Percentiles rank a stretch among this genome's conserved stretches.
Evolutionary conservation across 2,113 vertebrate species (phyloP).

Genomic region (Taxidea taxus): DNA sequence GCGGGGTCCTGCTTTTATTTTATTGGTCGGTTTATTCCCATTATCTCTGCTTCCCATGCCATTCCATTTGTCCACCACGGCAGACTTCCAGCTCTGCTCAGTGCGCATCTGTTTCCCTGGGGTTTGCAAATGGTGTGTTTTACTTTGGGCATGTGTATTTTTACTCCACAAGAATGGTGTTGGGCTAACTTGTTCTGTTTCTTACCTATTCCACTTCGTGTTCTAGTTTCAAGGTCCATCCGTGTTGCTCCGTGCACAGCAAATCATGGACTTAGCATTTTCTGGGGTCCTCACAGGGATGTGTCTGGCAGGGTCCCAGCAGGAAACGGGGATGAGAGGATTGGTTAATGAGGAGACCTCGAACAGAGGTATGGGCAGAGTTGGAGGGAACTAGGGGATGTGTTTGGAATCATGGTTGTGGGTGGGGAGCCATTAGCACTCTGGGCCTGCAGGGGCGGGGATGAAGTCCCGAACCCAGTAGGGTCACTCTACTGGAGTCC

Average conservation of each 20-base stretch:
- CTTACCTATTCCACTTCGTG: background rate
- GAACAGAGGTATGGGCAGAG: background rate
- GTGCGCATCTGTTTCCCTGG: background rate
- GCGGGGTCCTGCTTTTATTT: background rate
- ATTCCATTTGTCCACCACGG: background rate
- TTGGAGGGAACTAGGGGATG: background rate
- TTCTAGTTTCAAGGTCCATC: background rate
- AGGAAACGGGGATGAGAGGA: background rate
- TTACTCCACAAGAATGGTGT: too few species aligned
- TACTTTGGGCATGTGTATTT: background rate
- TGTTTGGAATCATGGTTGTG: background rate
- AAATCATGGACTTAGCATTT: background rate
- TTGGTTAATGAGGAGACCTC: background rate
- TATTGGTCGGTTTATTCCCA: background rate
- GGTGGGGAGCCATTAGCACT: background rate
- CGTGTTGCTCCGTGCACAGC: background rate
- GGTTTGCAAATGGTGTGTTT: background rate
- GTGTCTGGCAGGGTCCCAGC: background rate
- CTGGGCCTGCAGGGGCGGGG: background rate
- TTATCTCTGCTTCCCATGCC: background rate
- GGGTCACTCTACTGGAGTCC: background rate
- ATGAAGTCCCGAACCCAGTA: background rate
- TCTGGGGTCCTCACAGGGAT: too few species aligned
- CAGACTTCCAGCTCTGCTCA: background rate
- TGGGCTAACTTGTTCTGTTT: background rate